These are phyloP conservation scores for Plagiodera versicolora DNA, from an alignment of 2,888 invertebrate species.

Conservation along the genomic window DNA sequence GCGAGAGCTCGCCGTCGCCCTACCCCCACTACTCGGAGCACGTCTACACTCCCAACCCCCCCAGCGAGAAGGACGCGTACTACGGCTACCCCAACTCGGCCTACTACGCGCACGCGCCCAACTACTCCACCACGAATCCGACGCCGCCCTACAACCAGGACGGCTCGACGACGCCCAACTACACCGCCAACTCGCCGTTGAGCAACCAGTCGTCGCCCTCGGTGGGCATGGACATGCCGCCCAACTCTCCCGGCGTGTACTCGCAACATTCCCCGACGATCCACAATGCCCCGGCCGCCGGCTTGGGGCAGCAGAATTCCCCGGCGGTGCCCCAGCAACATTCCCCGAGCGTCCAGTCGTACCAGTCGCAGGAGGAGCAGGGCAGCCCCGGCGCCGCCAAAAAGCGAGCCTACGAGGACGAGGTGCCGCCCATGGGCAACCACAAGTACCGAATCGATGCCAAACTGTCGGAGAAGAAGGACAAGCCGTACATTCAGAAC, in stretches of 20 bases:
- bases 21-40: constrained; percentile 62
- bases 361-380: constrained; percentile 32
- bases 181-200: constrained; percentile 50
- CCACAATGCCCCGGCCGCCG: too few relatives aligned
- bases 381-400: constrained; percentile 61
- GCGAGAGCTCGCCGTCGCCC: constrained; percentile 68
- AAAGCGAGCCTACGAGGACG: constrained; percentile 61
- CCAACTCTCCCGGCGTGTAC: constrained; percentile 26
- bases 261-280: constrained; percentile 29
- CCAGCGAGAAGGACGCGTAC: constrained; percentile 50
- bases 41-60: constrained; percentile 61
- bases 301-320: neutral
- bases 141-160: constrained; percentile 53
- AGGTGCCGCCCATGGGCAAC: constrained; percentile 36
- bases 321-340: neutral
- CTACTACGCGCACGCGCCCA: constrained; percentile 49
- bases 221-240: too few relatives aligned
- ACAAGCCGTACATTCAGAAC: constrained; percentile 44
- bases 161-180: constrained; percentile 45
- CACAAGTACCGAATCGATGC: constrained; percentile 32
- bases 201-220: constrained; percentile 42
- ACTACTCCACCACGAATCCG: constrained; percentile 55
- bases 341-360: constrained; percentile 3
- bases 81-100: constrained; percentile 49
- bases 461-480: constrained; percentile 20